Evolutionary conservation across 1,140 invertebrate species (phyloP).

Genomic region (Drosophila melanica): DNA sequence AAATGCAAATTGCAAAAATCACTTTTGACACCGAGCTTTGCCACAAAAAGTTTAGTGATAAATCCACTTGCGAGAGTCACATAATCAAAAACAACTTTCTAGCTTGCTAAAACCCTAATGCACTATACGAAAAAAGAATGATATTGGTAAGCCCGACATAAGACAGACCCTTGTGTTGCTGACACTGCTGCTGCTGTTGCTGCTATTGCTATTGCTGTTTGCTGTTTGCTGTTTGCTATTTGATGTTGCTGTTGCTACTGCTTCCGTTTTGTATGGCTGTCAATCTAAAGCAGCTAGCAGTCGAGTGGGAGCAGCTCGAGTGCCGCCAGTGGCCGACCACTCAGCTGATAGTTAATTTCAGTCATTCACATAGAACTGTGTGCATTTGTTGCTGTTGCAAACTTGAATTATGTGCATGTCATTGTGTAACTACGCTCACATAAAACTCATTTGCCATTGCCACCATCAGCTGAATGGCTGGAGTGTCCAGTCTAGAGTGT

Average conservation of each 20-base stretch:
- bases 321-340: conserved; percentile 29
- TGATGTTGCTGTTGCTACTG: conserved; percentile 3
- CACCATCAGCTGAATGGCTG: conserved; percentile 3
- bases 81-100: conserved; percentile 74
- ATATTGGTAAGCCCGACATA: conserved; percentile 48
- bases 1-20: conserved; percentile 60
- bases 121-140: conserved; percentile 54
- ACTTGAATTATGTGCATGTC: conserved; percentile 81
- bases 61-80: conserved; percentile 61
- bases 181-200: conserved; percentile 2
- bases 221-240: conserved; percentile 1
- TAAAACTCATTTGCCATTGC: conserved; percentile 78
- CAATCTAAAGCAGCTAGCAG: conserved; percentile 46
- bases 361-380: conserved; percentile 63
- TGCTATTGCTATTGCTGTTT: not conserved
- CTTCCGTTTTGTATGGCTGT: conserved; percentile 45
- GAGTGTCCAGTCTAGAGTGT: conserved; percentile 9
- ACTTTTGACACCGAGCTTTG: conserved; percentile 60
- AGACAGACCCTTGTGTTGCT: conserved; percentile 18
- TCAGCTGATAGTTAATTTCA: conserved; percentile 74
- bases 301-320: conserved; percentile 41
- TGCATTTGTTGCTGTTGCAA: conserved; percentile 75
- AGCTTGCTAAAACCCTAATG: conserved; percentile 55
- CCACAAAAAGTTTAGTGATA: conserved; percentile 69
- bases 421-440: conserved; percentile 78